A percentile compares a stretch with the other conserved stretches of the same genome.
These are phyloP conservation scores for Podarcis muralis DNA, from an alignment of 2,113 vertebrate species.

Conservation along the genomic window DNA sequence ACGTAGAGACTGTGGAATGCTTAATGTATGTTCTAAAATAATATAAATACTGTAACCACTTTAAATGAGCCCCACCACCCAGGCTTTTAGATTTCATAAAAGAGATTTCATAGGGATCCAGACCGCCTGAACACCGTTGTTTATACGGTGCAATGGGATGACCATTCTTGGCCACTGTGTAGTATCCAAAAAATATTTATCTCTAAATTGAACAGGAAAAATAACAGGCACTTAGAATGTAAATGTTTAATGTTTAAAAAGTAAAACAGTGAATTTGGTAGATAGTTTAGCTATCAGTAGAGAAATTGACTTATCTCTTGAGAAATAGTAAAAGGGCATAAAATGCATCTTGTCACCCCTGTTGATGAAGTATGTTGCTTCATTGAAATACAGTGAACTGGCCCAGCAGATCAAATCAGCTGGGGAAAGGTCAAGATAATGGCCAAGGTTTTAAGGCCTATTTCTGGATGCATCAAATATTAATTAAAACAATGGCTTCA, in stretches of 20 bases:
- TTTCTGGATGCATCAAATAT: too few relatives aligned
- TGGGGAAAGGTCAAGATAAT: not conserved
- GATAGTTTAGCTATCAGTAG: not conserved
- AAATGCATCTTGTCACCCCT: not conserved
- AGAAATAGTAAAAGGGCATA: not conserved
- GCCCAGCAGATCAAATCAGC: too few relatives aligned
- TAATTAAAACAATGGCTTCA: too few relatives aligned
- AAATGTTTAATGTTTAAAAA: too few relatives aligned
- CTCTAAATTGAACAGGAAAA: not conserved
- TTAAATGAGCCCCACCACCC: not conserved
- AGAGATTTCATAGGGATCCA: not conserved
- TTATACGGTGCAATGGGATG: not conserved
- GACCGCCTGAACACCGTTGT: not conserved
- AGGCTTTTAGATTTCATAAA: not conserved
- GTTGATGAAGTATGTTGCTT: not conserved
- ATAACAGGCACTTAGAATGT: too few relatives aligned
- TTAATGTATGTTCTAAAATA: slow-evolving; percentile 15
- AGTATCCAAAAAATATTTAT: not conserved
- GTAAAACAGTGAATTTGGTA: not conserved
- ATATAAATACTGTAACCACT: not conserved
- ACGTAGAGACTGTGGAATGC: not conserved
- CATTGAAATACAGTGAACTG: not conserved
- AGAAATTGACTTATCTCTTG: not conserved
- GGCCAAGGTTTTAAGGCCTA: not conserved
- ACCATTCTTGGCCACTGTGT: not conserved